Conservation (phyloP, 2,113 vertebrate genomes). For the Spea multiplicata region DNA sequence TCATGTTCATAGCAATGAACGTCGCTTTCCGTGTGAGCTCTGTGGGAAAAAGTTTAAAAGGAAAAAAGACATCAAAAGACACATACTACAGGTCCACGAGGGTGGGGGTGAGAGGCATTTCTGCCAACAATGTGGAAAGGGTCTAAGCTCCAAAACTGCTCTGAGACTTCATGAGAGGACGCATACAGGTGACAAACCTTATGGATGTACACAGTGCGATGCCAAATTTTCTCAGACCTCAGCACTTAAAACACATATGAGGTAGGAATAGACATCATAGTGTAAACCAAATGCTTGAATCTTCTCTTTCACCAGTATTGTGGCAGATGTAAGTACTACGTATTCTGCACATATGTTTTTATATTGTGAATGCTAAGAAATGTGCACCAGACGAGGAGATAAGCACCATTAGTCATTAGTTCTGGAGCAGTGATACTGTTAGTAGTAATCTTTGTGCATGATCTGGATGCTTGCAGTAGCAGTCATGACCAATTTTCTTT, state of each 20-base stretch:
- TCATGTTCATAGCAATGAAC: conserved; percentile 90
- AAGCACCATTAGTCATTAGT: too few relatives aligned
- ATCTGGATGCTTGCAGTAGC: too few relatives aligned
- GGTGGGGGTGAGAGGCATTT: conserved; percentile 77
- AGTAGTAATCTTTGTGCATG: too few relatives aligned
- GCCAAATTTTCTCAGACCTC: conserved; percentile 94
- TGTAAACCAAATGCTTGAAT: neutral
- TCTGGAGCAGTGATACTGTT: too few relatives aligned
- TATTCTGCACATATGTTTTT: too few relatives aligned
- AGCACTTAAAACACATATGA: conserved; percentile 92
- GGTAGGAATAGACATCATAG: conserved; percentile 67
- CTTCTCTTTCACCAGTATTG: too few relatives aligned
- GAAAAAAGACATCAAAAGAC: conserved; percentile 91
- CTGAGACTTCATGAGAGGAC: conserved; percentile 87
- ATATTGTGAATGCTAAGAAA: too few relatives aligned
- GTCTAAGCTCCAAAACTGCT: conserved; percentile 89
- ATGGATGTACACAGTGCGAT: conserved; percentile 78
- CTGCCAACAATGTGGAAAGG: conserved; percentile 86
- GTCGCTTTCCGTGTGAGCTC: conserved; percentile 82
- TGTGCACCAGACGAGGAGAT: too few relatives aligned
- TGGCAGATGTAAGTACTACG: too few relatives aligned
- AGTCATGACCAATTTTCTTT: too few relatives aligned
- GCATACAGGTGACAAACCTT: conserved; percentile 88
- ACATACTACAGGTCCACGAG: conserved; percentile 91
- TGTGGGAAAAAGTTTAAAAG: conserved; percentile 94